phyloP scores from a whole-genome alignment of 1,140 invertebrate genomes.

The Drosophila prosaltans region DNA sequence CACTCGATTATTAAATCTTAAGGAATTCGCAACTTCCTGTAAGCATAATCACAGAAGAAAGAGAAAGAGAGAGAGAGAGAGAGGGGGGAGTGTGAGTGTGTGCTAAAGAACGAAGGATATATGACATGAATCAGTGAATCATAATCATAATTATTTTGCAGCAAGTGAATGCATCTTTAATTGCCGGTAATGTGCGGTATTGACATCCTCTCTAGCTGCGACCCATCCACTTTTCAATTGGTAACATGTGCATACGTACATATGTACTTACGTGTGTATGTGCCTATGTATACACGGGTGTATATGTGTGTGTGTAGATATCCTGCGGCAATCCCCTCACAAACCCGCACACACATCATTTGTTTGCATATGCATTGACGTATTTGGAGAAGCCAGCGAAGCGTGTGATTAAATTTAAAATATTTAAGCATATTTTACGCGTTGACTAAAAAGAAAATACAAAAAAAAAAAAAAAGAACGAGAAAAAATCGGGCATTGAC shows the following conservation, averaged over 20 bases:
- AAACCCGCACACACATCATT: conserved; percentile 47
- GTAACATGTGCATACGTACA: not conserved
- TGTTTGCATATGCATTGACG: conserved; percentile 80
- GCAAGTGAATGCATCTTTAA: conserved; percentile 51
- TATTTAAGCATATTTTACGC: conserved; percentile 81
- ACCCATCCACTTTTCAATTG: not conserved
- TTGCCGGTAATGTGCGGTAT: conserved; percentile 50
- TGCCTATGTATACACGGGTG: not conserved
- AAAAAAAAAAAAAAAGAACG: conserved; percentile 30
- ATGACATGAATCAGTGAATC: not conserved
- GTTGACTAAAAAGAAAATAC: conserved; percentile 61
- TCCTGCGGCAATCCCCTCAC: conserved; percentile 3
- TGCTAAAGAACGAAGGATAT: not conserved
- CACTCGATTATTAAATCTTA: too few species aligned
- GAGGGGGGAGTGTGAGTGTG: too few species aligned
- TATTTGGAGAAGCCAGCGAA: conserved; percentile 73
- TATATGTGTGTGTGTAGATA: not conserved
- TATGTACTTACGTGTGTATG: not conserved
- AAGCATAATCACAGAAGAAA: too few species aligned
- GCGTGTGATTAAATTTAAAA: conserved; percentile 81
- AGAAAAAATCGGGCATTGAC: conserved; percentile 45
- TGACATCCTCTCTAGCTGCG: conserved; percentile 8
- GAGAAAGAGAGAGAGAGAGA: too few species aligned
- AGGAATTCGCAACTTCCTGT: too few species aligned
- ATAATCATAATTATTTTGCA: conserved; percentile 40